These are phyloP conservation scores for Balanococcus diminutus DNA, from an alignment of 2,888 invertebrate genomes.

Conservation along the genomic window DNA sequence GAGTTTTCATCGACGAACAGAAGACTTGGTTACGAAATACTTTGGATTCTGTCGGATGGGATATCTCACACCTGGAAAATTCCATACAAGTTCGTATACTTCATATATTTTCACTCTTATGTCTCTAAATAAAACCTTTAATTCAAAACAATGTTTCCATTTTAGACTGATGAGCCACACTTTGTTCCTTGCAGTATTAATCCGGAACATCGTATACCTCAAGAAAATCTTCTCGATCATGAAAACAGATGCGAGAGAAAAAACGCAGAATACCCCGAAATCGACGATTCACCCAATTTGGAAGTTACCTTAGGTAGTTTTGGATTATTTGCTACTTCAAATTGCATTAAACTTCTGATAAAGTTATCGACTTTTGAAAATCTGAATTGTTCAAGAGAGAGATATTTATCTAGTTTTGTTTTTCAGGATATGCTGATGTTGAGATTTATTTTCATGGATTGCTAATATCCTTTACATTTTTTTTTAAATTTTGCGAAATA, in stretches of 20 bases:
- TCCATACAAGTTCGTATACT: neutral
- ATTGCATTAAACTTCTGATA: neutral
- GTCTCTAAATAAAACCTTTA: too few species aligned
- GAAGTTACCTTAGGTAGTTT: neutral
- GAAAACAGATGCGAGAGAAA: conserved; percentile 63
- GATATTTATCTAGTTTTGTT: conserved; percentile 39
- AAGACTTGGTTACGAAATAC: conserved; percentile 26
- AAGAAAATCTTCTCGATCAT: conserved; percentile 62
- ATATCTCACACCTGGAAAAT: neutral
- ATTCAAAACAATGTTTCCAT: neutral
- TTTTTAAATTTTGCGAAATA: neutral
- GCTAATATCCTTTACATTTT: conserved; percentile 28
- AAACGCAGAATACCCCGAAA: conserved; percentile 62
- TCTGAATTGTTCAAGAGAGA: neutral
- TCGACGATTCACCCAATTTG: neutral
- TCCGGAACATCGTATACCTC: conserved; percentile 63
- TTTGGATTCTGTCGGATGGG: conserved; percentile 37
- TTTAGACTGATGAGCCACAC: neutral
- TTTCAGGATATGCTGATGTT: conserved; percentile 47
- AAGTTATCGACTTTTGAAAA: neutral
- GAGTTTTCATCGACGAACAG: conserved; percentile 34
- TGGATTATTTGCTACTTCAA: neutral
- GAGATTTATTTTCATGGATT: conserved; percentile 42
- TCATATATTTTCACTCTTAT: neutral
- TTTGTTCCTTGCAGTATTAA: conserved; percentile 61